A percentile compares a stretch with the other conserved stretches of the same genome.
phyloP scores from a whole-genome alignment of 2,888 invertebrate species.

The Baccha elongata region DNA sequence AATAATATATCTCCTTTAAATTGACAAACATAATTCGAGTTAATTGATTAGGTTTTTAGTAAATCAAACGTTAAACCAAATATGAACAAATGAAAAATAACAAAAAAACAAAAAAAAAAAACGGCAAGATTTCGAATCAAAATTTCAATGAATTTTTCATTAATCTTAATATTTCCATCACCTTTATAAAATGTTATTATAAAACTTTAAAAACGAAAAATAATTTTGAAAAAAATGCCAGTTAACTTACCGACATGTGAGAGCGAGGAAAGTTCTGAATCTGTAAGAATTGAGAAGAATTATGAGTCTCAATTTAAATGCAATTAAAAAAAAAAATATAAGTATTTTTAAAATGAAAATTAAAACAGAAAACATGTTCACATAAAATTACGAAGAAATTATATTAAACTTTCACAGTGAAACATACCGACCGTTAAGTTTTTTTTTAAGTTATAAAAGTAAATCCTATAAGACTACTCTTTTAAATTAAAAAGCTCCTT shows the following conservation, averaged over 20 bases:
- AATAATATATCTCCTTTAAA: no score
- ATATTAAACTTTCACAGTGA: no score
- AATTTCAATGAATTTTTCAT: not conserved
- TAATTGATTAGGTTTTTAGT: no score
- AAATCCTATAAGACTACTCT: no score
- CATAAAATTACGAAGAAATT: no score
- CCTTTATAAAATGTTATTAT: not conserved
- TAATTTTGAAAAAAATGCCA: slow-evolving; percentile 49
- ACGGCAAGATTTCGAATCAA: not conserved
- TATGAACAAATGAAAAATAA: no score
- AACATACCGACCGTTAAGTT: no score
- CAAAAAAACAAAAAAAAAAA: not conserved
- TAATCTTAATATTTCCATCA: not conserved
- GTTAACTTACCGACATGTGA: slow-evolving; percentile 77
- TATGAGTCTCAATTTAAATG: slow-evolving; percentile 32
- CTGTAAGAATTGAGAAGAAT: slow-evolving; percentile 75
- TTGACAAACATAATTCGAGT: no score
- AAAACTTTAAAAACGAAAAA: slow-evolving; percentile 14
- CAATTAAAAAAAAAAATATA: not conserved
- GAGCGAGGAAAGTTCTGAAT: slow-evolving; percentile 77
- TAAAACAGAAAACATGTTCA: not conserved
- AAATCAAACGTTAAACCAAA: no score
- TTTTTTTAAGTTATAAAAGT: no score
- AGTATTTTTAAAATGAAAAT: no score
- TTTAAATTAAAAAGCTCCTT: no score